Evolutionary conservation across 64 coral and sea anemone genomes (phyloP).

Genomic region (Platygyra sinensis): DNA sequence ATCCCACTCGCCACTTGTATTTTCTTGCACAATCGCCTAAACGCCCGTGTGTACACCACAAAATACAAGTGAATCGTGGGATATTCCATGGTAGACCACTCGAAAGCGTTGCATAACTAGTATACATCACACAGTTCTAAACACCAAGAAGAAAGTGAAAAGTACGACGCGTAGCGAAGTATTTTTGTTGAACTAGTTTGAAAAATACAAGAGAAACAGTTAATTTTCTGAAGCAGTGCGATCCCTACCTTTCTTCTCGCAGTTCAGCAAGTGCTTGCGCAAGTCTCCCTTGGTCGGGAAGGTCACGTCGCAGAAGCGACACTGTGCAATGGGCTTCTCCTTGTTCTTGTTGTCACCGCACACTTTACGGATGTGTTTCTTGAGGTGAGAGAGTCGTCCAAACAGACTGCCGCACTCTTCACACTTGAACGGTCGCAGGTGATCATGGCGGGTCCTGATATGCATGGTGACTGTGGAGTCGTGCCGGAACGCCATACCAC

Average conservation of each 20-base stretch:
- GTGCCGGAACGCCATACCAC: conserved; percentile 93
- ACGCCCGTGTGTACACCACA: no score
- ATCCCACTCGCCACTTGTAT: no score
- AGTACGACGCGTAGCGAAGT: no score
- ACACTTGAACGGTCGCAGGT: conserved; percentile 97
- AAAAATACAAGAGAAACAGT: no score
- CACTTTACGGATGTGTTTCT: conserved; percentile 98
- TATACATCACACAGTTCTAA: no score
- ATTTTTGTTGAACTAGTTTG: no score
- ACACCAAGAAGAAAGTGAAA: no score
- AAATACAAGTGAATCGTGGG: no score
- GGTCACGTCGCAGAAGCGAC: conserved; percentile 92
- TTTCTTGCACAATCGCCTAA: no score
- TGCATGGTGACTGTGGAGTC: conserved; percentile 99
- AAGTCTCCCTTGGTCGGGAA: conserved; percentile 97
- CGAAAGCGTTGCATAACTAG: no score
- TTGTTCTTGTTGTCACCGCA: conserved; percentile 95
- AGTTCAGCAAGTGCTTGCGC: conserved; percentile 85
- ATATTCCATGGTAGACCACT: no score
- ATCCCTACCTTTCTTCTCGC: conserved; percentile 79
- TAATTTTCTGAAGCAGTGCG: background rate
- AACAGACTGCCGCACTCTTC: conserved; percentile 92
- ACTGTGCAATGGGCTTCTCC: conserved; percentile 89
- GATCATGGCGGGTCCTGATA: conserved; percentile 92
- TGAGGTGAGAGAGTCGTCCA: conserved; percentile 85